Evolutionary conservation across 2,797 vertebrate genomes (phyloP), one percentile per base, ranked within the genome.

Genomic region (Xenopus petersii): DNA sequence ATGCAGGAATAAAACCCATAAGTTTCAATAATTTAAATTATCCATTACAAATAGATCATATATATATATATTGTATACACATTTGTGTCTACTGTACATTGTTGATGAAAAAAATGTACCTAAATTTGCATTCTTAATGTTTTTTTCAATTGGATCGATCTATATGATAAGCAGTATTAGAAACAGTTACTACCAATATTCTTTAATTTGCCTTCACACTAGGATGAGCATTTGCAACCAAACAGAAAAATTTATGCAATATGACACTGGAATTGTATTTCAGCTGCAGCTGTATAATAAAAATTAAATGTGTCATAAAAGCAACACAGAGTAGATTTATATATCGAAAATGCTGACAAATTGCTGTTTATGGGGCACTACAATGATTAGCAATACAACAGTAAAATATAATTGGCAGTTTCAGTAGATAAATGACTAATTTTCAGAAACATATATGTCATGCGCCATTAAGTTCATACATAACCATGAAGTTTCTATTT

Each of bases 321-420:
- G 49, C 76, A 74, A 70, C 76, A 79, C 64, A 21, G 13, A 24
- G 9, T 61, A 74, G 76, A 79, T 79, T 79, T 74, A 79, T 79
- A 74, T 61, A 36, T 74, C 13, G 71, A 70, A 74, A 79, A 74
- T 70, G 71, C 76, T 74, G 76, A 79, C 71, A 74, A 74, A 79
- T 79, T 70, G 69, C 71, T 74, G 76, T 79, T 79, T 79, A 79
- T 79, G 51, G 71, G 76, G 71, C 71, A 79, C 62, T 60, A 36
- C 71, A 79, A 74, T 74, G 76, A 79, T 79, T 79, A 79, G 76
- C 71, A 70, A 79, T 70, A 79, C 66, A 70, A 61, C 76, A 79
- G 76, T 74, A 79, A 79, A 79, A 79, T 74, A 70, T 79, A 79
- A 79, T 79, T 79, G 76, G 75, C 75, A 78, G 73, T 68, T 78